phyloP scores from a whole-genome alignment of 64 coral and sea anemone species.

The Stichodactyla helianthus region DNA sequence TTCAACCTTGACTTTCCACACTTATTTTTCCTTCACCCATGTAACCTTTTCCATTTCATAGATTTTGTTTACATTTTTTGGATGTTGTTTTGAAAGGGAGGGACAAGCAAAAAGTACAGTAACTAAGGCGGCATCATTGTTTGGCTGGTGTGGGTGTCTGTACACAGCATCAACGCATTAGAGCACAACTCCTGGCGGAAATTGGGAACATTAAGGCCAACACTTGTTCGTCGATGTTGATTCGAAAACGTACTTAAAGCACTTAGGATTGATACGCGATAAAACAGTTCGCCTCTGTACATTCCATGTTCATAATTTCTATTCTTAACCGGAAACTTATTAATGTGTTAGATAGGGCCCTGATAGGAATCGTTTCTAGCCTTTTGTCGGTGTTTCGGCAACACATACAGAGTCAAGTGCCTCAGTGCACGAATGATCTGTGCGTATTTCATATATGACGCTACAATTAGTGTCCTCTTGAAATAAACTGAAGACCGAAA shows the following conservation, averaged over 20 bases:
- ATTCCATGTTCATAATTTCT: slow-evolving; percentile 17
- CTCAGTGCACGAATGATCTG: neutral
- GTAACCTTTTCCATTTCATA: slow-evolving; percentile 3
- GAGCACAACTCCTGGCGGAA: neutral
- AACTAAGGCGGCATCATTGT: neutral
- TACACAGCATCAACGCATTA: neutral
- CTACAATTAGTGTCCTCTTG: slow-evolving; percentile 7
- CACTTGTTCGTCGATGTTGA: slow-evolving; percentile 21
- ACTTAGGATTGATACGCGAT: slow-evolving; percentile 22
- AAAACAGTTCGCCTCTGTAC: slow-evolving; percentile 6
- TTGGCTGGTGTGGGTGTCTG: neutral
- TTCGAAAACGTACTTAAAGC: slow-evolving; percentile 28
- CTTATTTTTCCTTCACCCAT: neutral
- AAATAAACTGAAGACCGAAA: slow-evolving; percentile 6
- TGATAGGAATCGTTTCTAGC: slow-evolving; percentile 3
- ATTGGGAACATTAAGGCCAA: slow-evolving; percentile 18
- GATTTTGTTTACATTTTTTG: neutral
- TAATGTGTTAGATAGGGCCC: neutral
- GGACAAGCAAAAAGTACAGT: neutral
- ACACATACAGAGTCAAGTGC: neutral
- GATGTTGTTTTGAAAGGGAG: slow-evolving; percentile 9
- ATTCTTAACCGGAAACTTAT: slow-evolving; percentile 9
- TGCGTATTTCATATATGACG: neutral
- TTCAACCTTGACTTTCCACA: neutral
- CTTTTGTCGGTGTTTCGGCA: slow-evolving; percentile 3